Conservation (phyloP, 2,797 vertebrate genomes). For the Microctenopoma lineatum region DNA sequence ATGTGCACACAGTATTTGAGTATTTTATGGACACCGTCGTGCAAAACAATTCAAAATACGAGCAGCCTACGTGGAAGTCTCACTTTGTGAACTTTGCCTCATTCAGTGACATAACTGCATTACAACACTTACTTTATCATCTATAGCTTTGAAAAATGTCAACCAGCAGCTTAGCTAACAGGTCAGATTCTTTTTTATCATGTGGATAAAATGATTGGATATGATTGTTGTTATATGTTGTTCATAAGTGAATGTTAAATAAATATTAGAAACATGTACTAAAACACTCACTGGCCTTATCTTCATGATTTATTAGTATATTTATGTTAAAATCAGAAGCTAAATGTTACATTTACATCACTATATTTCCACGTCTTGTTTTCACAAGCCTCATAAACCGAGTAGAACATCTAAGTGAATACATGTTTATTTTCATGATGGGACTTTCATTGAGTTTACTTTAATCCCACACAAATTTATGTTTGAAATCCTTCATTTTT, state of each 20-base stretch:
- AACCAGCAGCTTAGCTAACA: not conserved
- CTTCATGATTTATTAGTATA: too few relatives aligned
- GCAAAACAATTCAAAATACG: not conserved
- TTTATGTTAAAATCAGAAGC: too few relatives aligned
- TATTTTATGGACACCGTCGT: not conserved
- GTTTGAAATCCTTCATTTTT: constrained; percentile 74
- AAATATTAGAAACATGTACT: not conserved
- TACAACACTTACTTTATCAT: not conserved
- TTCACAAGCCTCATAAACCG: too few relatives aligned
- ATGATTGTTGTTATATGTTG: not conserved
- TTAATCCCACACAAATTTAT: constrained; percentile 73
- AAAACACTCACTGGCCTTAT: not conserved
- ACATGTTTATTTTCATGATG: too few relatives aligned
- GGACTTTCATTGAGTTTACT: too few relatives aligned
- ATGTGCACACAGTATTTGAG: not conserved
- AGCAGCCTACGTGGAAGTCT: not conserved
- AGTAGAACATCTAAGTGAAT: too few relatives aligned
- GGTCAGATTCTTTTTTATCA: not conserved
- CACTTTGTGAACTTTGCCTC: not conserved
- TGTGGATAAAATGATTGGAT: not conserved
- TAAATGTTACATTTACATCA: too few relatives aligned
- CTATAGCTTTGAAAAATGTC: not conserved
- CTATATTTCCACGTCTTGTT: too few relatives aligned
- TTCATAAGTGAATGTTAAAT: not conserved
- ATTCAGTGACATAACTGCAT: not conserved